Evolutionary conservation across 2,797 vertebrate species (phyloP), one percentile per base, ranked within the genome.

Genomic region (Acipenser oxyrinchus): DNA sequence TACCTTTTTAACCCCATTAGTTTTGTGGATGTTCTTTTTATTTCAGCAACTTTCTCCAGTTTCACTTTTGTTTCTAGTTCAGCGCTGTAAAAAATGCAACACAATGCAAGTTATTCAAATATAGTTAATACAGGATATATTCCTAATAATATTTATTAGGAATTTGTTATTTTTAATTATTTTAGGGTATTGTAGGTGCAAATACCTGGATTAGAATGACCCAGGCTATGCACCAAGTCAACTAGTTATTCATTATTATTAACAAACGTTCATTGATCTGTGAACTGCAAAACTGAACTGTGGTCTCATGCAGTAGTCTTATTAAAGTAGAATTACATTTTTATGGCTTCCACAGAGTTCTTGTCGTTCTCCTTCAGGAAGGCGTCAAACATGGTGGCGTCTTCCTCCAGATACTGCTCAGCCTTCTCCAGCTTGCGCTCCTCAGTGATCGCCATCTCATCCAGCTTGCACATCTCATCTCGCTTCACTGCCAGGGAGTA

Each of bases 321-420:
- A 37, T 37, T 37, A 37, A 37, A 37, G 6, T 60, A 60, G 58
- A 37, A 69, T 89, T 86, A 99, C 96, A 77, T 80, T 72, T 79
- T 85, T 70, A 93, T 77, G 63, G 93, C 93, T 77, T 94, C 91
- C 64, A 90, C 72, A 0, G 86, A 89, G 62, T 83, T 92, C 77
- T 82, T 87, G 67, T 94, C 89, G 1, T 91, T 93, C 68, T 96
- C 90, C 68, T 88, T 88, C 69, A 96, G 86, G 75, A 93, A 92
- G 69, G 88, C 87, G 0, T 94, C 90, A 51, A 95, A 95, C 64
- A 76, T 66, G 3, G 81, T 60, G 1, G 87, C 80, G 0, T 95
- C 91, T 49, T 83, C 84, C 71, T 94, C 86, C 60, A 96, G 84
- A 64, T 71, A 50, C 68, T 75, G 76, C 72, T 94, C 89, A 0